These are phyloP conservation scores for Vireo griseus DNA, from an alignment of 2,797 vertebrate genomes.

Conservation along the genomic window DNA sequence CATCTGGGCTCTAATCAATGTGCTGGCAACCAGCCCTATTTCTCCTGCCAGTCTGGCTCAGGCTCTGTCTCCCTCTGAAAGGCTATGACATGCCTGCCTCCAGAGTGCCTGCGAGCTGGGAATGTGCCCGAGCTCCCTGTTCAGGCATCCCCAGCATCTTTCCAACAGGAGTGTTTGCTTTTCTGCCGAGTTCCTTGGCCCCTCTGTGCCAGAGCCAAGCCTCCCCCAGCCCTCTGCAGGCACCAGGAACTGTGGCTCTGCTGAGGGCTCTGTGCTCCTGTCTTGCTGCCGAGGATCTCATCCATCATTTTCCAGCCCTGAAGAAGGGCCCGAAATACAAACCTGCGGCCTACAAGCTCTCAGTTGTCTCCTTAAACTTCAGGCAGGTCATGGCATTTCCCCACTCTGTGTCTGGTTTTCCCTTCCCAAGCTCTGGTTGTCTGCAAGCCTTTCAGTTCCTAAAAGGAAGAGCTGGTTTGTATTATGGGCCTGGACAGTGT, in stretches of 20 bases:
- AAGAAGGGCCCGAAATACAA: background rate
- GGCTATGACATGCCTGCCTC: background rate
- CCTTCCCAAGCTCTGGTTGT: conserved; percentile 13
- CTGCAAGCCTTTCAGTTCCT: conserved; percentile 15
- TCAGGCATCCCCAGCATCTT: background rate
- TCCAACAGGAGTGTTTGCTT: background rate
- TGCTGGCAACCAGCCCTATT: background rate
- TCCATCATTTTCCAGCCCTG: background rate
- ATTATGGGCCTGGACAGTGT: conserved; percentile 40
- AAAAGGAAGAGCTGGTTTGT: conserved; percentile 32
- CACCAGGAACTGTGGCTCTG: background rate
- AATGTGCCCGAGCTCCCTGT: background rate
- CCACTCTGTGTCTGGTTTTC: background rate
- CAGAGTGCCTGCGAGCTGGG: background rate
- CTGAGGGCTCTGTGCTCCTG: background rate
- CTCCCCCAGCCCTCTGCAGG: background rate
- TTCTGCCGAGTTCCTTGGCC: background rate
- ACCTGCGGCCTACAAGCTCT: background rate
- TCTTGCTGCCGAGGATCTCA: background rate
- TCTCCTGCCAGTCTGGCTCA: conserved; percentile 31
- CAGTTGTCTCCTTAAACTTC: background rate
- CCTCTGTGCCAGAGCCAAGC: background rate
- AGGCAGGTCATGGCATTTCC: background rate
- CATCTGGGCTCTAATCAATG: conserved; percentile 38
- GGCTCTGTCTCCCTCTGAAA: background rate